A percentile compares a stretch with the other conserved stretches of the same genome.
Evolutionary conservation across 2,113 vertebrate genomes (phyloP).

Genomic region (Zosterops borbonicus): DNA sequence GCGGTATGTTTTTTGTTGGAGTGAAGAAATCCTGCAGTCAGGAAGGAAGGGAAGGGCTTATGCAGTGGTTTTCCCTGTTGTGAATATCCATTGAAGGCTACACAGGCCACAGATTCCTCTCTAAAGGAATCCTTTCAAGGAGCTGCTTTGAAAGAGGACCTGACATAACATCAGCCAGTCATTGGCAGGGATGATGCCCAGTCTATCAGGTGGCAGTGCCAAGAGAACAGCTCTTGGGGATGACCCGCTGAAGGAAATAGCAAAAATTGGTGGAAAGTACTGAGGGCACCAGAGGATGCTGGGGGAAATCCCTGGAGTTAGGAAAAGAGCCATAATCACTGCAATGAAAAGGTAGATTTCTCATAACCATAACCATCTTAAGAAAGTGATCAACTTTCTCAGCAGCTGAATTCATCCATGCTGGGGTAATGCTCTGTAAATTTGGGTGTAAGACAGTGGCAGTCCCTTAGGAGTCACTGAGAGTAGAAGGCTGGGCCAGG

Average conservation of each 20-base stretch:
- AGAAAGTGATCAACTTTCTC: not conserved
- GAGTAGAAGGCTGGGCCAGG: not conserved
- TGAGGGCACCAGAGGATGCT: not conserved
- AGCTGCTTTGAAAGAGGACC: not conserved
- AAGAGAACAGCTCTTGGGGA: not conserved
- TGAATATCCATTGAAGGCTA: not conserved
- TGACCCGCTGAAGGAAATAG: not conserved
- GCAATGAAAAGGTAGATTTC: not conserved
- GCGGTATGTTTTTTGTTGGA: not conserved
- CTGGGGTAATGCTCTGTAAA: not conserved
- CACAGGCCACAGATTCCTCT: not conserved
- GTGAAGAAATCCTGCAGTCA: not conserved
- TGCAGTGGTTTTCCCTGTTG: not conserved
- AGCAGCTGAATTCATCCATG: not conserved
- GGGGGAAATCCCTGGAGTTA: not conserved
- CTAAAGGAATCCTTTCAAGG: not conserved
- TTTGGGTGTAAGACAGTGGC: not conserved
- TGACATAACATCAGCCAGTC: not conserved
- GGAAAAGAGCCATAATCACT: not conserved
- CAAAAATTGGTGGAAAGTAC: not conserved
- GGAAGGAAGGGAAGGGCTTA: not conserved
- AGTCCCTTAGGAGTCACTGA: not conserved
- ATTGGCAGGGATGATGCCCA: not conserved
- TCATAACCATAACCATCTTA: not conserved
- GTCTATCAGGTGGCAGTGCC: not conserved